Conservation (phyloP, 1,140 invertebrate genomes). For the Drosophila asahinai region DNA sequence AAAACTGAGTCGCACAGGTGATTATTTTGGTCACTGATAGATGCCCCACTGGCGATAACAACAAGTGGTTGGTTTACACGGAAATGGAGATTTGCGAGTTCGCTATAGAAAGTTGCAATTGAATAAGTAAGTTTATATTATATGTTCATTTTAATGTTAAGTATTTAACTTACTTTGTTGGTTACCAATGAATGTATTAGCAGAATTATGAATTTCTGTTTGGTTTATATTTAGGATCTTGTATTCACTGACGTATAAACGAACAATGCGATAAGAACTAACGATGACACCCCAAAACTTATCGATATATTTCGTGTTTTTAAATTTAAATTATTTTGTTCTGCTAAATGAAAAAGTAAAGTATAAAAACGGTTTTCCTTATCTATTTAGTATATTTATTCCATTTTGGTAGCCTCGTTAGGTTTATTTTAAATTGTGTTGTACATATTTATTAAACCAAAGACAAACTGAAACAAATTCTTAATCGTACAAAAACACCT, state of each 20-base stretch:
- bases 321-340: too few relatives aligned
- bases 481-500: too few relatives aligned
- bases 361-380: too few relatives aligned
- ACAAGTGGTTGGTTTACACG: slow-evolving; percentile 31
- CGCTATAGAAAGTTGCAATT: not conserved
- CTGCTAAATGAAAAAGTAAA: too few relatives aligned
- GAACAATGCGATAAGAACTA: not conserved
- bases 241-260: not conserved
- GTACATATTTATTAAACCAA: too few relatives aligned
- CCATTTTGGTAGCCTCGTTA: too few relatives aligned
- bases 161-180: not conserved
- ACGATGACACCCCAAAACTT: not conserved
- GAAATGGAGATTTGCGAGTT: not conserved
- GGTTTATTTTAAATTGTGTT: too few relatives aligned
- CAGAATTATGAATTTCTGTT: not conserved
- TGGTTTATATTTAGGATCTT: too few relatives aligned
- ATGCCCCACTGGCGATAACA: slow-evolving; percentile 19
- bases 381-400: too few relatives aligned
- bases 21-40: slow-evolving; percentile 8
- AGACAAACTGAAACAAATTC: too few relatives aligned
- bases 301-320: too few relatives aligned
- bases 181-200: not conserved
- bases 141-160: not conserved
- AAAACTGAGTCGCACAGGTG: slow-evolving; percentile 18
- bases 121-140: not conserved